Evolutionary conservation across 2,113 vertebrate species (phyloP), one percentile per base, ranked within the genome.

Genomic region (Nestor notabilis): DNA sequence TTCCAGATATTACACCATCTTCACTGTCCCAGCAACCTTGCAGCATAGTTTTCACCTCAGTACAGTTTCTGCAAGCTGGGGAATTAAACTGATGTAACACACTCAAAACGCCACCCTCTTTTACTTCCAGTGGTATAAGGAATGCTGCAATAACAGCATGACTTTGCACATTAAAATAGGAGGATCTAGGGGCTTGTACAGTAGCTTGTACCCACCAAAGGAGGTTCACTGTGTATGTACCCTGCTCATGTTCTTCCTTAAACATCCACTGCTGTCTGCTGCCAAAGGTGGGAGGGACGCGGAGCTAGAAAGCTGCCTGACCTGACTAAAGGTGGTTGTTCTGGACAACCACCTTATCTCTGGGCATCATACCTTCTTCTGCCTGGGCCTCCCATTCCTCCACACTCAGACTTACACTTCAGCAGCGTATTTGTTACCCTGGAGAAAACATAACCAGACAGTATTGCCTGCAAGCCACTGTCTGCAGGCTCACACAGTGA

Each of bases 171-270:
- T 39, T 55, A 89, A 95, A 90, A 78, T 3, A 41, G 0, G 3
- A 90, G 35, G 19, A 46, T 41, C 49, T 27, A 39, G 43, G 71
- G 1, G 3, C 13, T 47, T 10, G 0, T 46, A 63, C n/a, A 77
- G 60, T 39, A 86, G 44, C 29, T 74, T 53, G 10, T 8, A 60
- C 6, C 3, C 2, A 5, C 11, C 56, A 44, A 24, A 9, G 13
- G 28, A 83, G 24, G 27, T 65, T 14, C 7, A 10, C 52, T 35
- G 24, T 17, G 10, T 17, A 46, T 0, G 0, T 4, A 46, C 8
- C 16, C n/a, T 76, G 33, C 41, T 76, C 29, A 2, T 2, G 11
- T 8, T 83, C 49, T n/a, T 80, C 75, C 44, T 86, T 17, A 55
- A 76, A 83, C 25, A 66, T 7, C 52, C 61, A 18, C 52, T 47